phyloP scores from a whole-genome alignment of 2,888 invertebrate species.

The Tryphoninae sp. region DNA sequence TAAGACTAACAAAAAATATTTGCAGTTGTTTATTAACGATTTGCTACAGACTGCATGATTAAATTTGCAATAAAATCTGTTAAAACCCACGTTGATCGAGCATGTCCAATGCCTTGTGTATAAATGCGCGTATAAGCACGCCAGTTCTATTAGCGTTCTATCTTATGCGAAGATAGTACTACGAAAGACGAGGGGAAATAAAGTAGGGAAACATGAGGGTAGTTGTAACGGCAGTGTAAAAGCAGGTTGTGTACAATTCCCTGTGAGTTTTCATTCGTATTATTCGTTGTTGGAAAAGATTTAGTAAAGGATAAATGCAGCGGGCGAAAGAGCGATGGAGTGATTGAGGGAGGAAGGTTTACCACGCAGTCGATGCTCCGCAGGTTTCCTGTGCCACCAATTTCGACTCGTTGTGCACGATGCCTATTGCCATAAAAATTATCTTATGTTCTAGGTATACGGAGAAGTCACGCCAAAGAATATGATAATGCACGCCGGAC shows the following conservation, averaged over 20 bases:
- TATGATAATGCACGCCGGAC: background rate
- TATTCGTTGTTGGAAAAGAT: constrained; percentile 25
- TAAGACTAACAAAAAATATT: no score
- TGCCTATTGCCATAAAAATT: constrained; percentile 29
- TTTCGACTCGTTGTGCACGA: constrained; percentile 13
- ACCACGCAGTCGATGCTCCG: constrained; percentile 4
- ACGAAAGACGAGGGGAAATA: constrained; percentile 25
- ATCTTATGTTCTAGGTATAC: constrained; percentile 20
- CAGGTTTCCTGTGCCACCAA: constrained; percentile 26
- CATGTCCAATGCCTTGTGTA: background rate
- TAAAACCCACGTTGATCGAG: background rate
- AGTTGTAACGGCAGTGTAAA: constrained; percentile 25
- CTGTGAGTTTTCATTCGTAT: constrained; percentile 56
- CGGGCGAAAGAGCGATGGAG: constrained; percentile 11
- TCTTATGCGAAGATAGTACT: background rate
- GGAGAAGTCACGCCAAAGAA: constrained; percentile 25
- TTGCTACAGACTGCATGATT: no score
- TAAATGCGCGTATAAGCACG: constrained; percentile 34
- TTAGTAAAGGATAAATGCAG: background rate
- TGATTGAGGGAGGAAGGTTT: background rate
- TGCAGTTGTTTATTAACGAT: no score
- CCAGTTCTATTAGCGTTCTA: constrained; percentile 34
- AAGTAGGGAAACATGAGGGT: constrained; percentile 9
- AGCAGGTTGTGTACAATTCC: constrained; percentile 13
- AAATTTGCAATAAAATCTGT: no score